These are phyloP conservation scores for Scelioninae gen. 2 DNA, from an alignment of 2,888 invertebrate genomes.

Conservation along the genomic window DNA sequence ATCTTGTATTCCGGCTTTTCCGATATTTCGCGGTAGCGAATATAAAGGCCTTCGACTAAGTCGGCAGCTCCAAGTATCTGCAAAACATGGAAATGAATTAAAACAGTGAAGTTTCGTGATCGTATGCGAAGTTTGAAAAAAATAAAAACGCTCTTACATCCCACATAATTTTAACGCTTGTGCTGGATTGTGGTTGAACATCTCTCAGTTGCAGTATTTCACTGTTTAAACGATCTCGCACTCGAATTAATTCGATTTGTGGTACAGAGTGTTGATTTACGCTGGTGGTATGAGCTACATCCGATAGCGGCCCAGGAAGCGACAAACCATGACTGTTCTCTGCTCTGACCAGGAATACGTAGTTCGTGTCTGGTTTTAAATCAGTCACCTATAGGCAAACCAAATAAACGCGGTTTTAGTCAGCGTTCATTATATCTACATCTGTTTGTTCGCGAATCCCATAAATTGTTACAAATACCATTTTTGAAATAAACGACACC, in stretches of 20 bases:
- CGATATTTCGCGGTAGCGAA: conserved; percentile 78
- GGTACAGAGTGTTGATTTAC: conserved; percentile 82
- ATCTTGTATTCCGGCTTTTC: conserved; percentile 79
- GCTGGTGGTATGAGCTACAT: conserved; percentile 82
- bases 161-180: conserved; percentile 88
- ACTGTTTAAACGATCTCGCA: conserved; percentile 85
- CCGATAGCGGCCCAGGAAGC: conserved; percentile 86
- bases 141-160: conserved; percentile 78
- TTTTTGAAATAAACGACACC: conserved; percentile 33
- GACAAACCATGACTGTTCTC: conserved; percentile 91
- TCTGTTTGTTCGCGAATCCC: conserved; percentile 39
- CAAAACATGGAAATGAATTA: conserved; percentile 38
- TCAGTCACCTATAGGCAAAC: conserved; percentile 77
- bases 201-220: conserved; percentile 85
- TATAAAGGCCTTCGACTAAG: conserved; percentile 83
- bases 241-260: conserved; percentile 86
- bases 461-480: conserved; percentile 41
- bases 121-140: conserved; percentile 1
- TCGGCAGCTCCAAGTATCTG: conserved; percentile 77
- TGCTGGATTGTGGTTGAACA: conserved; percentile 83
- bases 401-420: conserved; percentile 52
- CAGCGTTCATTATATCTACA: conserved; percentile 49
- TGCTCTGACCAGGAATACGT: conserved; percentile 90
- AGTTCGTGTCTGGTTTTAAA: conserved; percentile 86
- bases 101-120: not conserved